Percentiles rank a stretch among this genome's conserved stretches.
These are phyloP conservation scores for Cheilinus undulatus DNA, from an alignment of 2,113 vertebrate genomes.

Conservation along the genomic window DNA sequence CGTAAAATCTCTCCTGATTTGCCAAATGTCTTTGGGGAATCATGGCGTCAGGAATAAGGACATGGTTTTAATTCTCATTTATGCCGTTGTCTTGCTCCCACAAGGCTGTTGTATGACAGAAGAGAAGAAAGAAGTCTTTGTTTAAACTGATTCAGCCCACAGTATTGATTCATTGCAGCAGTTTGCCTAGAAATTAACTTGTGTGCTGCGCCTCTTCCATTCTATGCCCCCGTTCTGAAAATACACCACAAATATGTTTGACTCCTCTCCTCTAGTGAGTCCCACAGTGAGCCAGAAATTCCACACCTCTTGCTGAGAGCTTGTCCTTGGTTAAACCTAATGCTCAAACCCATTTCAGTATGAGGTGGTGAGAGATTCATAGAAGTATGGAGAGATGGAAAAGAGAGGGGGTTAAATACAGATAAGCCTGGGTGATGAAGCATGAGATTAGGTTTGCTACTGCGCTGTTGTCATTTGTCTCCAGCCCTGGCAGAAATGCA, in stretches of 20 bases:
- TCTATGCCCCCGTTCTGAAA: constrained; percentile 26
- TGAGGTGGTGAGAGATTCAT: not conserved
- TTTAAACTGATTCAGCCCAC: constrained; percentile 38
- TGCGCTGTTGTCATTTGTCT: not conserved
- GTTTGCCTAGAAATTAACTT: constrained; percentile 33
- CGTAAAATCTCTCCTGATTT: not conserved
- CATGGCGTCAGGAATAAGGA: not conserved
- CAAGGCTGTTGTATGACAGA: constrained; percentile 15
- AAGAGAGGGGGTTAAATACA: not conserved
- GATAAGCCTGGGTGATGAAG: not conserved
- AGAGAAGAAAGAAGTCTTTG: constrained; percentile 47
- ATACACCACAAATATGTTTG: constrained; percentile 43
- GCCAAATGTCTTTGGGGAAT: constrained; percentile 1
- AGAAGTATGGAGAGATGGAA: not conserved
- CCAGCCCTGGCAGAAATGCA: not conserved
- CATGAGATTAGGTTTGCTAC: not conserved
- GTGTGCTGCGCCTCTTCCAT: constrained; percentile 5
- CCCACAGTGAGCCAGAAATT: constrained; percentile 23
- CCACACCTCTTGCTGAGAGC: constrained; percentile 15
- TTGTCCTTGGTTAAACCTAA: constrained; percentile 30
- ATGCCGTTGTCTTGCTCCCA: constrained; percentile 25
- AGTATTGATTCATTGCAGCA: constrained; percentile 41
- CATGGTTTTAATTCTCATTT: constrained; percentile 13
- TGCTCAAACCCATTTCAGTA: not conserved
- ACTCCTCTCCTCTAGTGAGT: constrained; percentile 14